Percentiles rank a stretch among this genome's conserved stretches.
Conservation (phyloP, 2,888 invertebrate genomes). For the Phragmatobia fuliginosa region DNA sequence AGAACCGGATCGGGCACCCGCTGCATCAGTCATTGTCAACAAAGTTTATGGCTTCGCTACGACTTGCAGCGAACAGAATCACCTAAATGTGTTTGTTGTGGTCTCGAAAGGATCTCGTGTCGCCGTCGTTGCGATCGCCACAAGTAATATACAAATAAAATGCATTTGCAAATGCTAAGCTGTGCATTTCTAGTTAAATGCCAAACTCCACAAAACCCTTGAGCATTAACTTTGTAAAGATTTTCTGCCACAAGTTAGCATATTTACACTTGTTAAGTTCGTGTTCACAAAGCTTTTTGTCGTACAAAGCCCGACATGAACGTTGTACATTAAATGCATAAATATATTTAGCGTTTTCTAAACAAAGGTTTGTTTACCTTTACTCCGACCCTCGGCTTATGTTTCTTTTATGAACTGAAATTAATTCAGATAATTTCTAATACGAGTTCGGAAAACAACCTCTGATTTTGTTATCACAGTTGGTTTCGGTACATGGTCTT, state of each 20-base stretch:
- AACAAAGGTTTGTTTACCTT: slow-evolving; percentile 24
- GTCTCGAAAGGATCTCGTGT: slow-evolving; percentile 60
- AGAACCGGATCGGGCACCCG: slow-evolving; percentile 52
- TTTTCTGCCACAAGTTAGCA: slow-evolving; percentile 29
- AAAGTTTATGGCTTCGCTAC: slow-evolving; percentile 72
- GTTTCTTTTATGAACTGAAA: slow-evolving; percentile 25
- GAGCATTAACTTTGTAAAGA: slow-evolving; percentile 46
- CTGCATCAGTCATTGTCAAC: slow-evolving; percentile 82
- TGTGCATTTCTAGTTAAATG: slow-evolving; percentile 59
- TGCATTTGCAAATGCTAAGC: slow-evolving; percentile 57
- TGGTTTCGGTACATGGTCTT: slow-evolving; percentile 12
- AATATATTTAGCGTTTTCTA: slow-evolving; percentile 21
- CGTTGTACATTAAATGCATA: slow-evolving; percentile 24
- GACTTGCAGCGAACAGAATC: slow-evolving; percentile 60
- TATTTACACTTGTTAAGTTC: slow-evolving; percentile 42
- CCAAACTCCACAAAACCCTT: slow-evolving; percentile 34
- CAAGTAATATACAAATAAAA: slow-evolving; percentile 52
- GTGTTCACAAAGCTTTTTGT: slow-evolving; percentile 26
- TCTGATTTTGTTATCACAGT: slow-evolving; percentile 16
- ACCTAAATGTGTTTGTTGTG: slow-evolving; percentile 78
- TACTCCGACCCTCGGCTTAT: slow-evolving; percentile 16
- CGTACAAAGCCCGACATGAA: slow-evolving; percentile 24
- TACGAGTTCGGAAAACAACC: slow-evolving; percentile 17
- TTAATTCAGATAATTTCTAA: slow-evolving; percentile 23
- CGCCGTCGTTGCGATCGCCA: slow-evolving; percentile 27